phyloP scores from a whole-genome alignment of 2,113 vertebrate species.

The Coracopsis vasa region DNA sequence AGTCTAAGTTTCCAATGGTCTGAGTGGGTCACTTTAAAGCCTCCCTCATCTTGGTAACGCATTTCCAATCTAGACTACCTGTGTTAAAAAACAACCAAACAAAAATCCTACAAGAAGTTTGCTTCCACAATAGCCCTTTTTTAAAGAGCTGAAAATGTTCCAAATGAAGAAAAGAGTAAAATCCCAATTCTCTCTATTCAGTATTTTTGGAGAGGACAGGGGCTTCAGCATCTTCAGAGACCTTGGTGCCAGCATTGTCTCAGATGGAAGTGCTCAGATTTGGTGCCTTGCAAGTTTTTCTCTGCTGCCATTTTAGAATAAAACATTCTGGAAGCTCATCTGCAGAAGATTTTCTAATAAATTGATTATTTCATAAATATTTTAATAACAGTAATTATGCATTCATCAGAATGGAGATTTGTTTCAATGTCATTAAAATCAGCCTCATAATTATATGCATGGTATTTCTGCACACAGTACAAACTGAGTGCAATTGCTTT shows the following conservation, averaged over 20 bases:
- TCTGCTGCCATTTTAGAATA: not conserved
- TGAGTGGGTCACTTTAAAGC: not conserved
- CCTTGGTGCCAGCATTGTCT: rapidly evolving
- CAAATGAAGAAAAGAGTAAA: not conserved
- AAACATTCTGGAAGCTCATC: not conserved
- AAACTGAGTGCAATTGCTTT: not conserved
- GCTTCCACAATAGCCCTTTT: not conserved
- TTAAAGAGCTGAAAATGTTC: not conserved
- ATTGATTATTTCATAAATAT: slow-evolving; percentile 36
- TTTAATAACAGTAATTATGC: slow-evolving; percentile 5
- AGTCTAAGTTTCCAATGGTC: not conserved
- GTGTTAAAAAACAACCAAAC: not conserved
- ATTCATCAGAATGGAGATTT: slow-evolving; percentile 16
- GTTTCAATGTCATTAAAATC: not conserved
- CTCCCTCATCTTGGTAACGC: not conserved
- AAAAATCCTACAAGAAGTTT: not conserved
- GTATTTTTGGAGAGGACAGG: not conserved
- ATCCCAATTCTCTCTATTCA: rapidly evolving
- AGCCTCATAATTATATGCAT: not conserved
- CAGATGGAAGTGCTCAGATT: not conserved
- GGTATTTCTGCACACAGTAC: not conserved
- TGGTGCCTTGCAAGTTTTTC: not conserved
- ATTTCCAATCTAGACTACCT: not conserved
- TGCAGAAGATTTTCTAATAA: not conserved
- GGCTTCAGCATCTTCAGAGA: not conserved